Evolutionary conservation across 2,797 vertebrate genomes (phyloP).

Genomic region (Salmo trutta): DNA sequence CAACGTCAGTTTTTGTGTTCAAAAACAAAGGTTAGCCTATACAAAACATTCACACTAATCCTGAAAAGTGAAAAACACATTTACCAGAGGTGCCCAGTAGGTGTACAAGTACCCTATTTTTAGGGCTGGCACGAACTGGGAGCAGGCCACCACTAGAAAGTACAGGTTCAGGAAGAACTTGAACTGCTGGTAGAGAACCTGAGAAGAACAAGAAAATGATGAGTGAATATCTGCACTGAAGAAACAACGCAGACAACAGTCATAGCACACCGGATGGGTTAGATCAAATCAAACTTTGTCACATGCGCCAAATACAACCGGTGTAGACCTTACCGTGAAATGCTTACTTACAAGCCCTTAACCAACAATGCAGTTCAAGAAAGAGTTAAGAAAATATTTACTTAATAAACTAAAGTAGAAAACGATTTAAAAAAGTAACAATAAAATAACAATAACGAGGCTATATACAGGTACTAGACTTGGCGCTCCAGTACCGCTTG

Average conservation of each 20-base stretch:
- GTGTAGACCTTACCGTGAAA: too few relatives aligned
- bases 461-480: too few relatives aligned
- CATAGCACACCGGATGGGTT: conserved; percentile 34
- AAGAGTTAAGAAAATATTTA: too few relatives aligned
- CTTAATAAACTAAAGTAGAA: too few relatives aligned
- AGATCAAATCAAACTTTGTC: background rate
- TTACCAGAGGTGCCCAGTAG: conserved; percentile 98
- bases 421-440: too few relatives aligned
- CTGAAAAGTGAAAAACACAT: conserved; percentile 20
- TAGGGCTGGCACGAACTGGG: conserved; percentile 94
- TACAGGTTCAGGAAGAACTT: conserved; percentile 99
- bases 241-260: conserved; percentile 28
- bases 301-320: too few relatives aligned
- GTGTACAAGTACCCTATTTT: conserved; percentile 98
- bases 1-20: too few relatives aligned
- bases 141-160: conserved; percentile 95
- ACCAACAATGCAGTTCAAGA: too few relatives aligned
- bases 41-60: background rate
- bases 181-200: conserved; percentile 99
- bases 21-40: background rate
- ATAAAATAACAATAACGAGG: too few relatives aligned
- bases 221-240: conserved; percentile 30
- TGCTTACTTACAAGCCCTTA: too few relatives aligned
- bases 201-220: conserved; percentile 36
- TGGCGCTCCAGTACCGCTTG: too few relatives aligned